Percentiles rank a stretch among this genome's conserved stretches.
Conservation (phyloP, 1,140 invertebrate species). For the Bursaphelenchus mucronatus region DNA sequence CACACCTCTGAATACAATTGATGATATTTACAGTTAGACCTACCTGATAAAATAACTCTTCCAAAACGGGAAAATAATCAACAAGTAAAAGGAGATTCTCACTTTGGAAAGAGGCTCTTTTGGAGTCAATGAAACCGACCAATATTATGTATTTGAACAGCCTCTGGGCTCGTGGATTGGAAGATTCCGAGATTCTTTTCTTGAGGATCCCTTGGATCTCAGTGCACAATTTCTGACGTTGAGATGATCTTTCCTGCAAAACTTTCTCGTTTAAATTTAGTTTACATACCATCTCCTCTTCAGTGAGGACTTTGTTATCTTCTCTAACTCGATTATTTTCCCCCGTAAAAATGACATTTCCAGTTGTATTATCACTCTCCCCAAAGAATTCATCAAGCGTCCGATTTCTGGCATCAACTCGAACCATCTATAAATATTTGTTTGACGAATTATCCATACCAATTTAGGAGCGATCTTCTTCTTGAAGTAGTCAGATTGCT, state of each 20-base stretch:
- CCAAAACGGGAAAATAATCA: constrained; percentile 7
- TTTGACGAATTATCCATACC: neutral
- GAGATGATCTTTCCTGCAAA: constrained; percentile 1
- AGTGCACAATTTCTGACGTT: neutral
- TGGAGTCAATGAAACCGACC: constrained; percentile 11
- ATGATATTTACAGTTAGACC: neutral
- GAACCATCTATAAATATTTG: constrained; percentile 9
- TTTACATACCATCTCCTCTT: constrained; percentile 3
- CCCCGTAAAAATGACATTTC: neutral
- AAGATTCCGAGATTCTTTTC: neutral
- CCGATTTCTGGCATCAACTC: constrained; percentile 12
- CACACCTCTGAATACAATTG: constrained; percentile 1
- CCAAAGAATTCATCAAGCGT: constrained; percentile 9
- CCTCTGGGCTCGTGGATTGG: neutral
- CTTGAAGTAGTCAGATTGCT: neutral
- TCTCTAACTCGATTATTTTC: too few relatives aligned
- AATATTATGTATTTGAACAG: constrained; percentile 8
- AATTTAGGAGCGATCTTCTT: constrained; percentile 17
- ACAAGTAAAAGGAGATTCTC: neutral
- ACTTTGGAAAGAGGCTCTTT: neutral
- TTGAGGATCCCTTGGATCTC: neutral
- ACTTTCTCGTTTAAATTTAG: neutral
- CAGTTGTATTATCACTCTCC: neutral
- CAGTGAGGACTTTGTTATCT: neutral
- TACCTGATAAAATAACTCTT: constrained; percentile 19